A percentile compares a stretch with the other conserved stretches of the same genome.
Conservation (phyloP, 2,113 vertebrate genomes). For the Forbesichthys papilliferus region DNA sequence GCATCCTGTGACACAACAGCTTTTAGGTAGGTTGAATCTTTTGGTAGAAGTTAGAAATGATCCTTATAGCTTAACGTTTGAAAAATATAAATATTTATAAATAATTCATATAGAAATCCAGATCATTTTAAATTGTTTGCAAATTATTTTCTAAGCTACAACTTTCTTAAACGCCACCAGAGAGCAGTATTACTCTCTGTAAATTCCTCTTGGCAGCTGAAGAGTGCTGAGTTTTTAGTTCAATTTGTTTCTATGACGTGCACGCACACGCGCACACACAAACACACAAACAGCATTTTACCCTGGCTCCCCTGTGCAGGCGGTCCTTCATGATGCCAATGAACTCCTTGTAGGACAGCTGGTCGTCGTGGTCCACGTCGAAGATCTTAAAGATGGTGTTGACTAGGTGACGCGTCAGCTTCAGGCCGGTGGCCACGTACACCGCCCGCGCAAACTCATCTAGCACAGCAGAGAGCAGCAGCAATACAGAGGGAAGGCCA, state of each 20-base stretch:
- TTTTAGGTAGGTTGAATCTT: too few relatives aligned
- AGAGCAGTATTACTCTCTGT: conserved; percentile 35
- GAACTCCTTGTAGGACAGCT: conserved; percentile 97
- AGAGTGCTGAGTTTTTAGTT: conserved; percentile 12
- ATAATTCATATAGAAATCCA: too few relatives aligned
- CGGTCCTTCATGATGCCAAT: conserved; percentile 99
- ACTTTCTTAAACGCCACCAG: conserved; percentile 44
- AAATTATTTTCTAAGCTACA: background rate
- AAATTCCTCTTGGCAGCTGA: background rate
- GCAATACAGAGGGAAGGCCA: background rate
- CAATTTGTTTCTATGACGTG: background rate
- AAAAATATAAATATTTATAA: too few relatives aligned
- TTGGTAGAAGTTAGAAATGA: too few relatives aligned
- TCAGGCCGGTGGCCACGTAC: conserved; percentile 94
- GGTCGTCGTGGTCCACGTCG: conserved; percentile 96
- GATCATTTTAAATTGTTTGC: too few relatives aligned
- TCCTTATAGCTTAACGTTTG: too few relatives aligned
- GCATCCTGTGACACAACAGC: too few relatives aligned
- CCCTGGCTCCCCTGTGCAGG: conserved; percentile 91
- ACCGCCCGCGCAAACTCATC: conserved; percentile 98
- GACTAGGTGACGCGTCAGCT: conserved; percentile 93
- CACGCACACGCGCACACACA: background rate
- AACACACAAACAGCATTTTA: conserved; percentile 64
- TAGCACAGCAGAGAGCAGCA: conserved; percentile 46
- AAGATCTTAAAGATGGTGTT: conserved; percentile 99